Percentiles rank a stretch among this genome's conserved stretches.
These are phyloP conservation scores for Ormyrus labotus DNA, from an alignment of 2,888 invertebrate genomes.

Conservation along the genomic window DNA sequence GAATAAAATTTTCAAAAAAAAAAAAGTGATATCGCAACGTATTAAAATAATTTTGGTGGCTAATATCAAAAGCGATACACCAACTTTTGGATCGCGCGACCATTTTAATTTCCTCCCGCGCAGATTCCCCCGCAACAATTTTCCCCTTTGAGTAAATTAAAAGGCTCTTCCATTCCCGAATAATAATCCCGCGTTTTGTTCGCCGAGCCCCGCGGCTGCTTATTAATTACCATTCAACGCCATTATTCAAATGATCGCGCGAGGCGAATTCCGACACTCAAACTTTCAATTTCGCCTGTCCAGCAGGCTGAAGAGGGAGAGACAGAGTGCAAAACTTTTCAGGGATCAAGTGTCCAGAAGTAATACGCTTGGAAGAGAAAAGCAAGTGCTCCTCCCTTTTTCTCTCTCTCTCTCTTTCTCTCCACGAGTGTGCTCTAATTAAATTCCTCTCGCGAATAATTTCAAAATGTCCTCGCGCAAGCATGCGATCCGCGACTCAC, in stretches of 20 bases:
- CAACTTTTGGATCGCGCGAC: too few relatives aligned
- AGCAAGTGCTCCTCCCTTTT: constrained; percentile 22
- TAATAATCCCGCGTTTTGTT: too few relatives aligned
- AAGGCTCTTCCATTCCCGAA: too few relatives aligned
- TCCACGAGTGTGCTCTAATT: constrained; percentile 44
- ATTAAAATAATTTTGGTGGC: too few relatives aligned
- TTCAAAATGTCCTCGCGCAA: constrained; percentile 50
- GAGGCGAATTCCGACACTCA: constrained; percentile 26
- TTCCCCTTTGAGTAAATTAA: too few relatives aligned
- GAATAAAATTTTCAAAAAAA: constrained; percentile 3
- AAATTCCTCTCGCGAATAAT: constrained; percentile 56
- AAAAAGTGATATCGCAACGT: too few relatives aligned
- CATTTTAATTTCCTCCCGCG: too few relatives aligned
- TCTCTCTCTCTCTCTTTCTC: background rate
- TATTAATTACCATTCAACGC: background rate
- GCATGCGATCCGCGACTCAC: background rate
- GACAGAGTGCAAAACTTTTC: constrained; percentile 29
- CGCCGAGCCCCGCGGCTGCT: too few relatives aligned
- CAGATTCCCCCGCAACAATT: too few relatives aligned
- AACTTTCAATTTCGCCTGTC: constrained; percentile 50
- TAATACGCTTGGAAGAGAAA: constrained; percentile 49
- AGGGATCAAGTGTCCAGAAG: constrained; percentile 53
- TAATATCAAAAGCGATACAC: too few relatives aligned
- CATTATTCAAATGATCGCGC: constrained; percentile 28
- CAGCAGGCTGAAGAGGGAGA: background rate